These are phyloP conservation scores for Mesorhabditis belari DNA, from an alignment of 2,888 invertebrate species.

Conservation along the genomic window DNA sequence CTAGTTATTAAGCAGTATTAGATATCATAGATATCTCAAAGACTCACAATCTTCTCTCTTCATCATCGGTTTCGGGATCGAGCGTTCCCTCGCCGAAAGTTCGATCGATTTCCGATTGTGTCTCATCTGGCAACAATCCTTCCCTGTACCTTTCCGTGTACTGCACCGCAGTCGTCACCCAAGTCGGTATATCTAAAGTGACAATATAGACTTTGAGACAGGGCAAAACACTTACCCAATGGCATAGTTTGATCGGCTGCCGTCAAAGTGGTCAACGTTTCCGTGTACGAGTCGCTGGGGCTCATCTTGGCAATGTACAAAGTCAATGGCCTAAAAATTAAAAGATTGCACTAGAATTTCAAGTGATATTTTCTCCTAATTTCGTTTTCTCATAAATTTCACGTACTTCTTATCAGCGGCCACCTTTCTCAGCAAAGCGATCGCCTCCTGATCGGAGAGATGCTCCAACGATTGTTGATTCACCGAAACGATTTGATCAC, in stretches of 20 bases:
- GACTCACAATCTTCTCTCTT: slow-evolving; percentile 2
- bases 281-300: slow-evolving; percentile 26
- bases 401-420: slow-evolving; percentile 25
- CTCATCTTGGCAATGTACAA: slow-evolving; percentile 36
- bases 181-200: background rate
- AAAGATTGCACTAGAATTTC: background rate
- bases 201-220: background rate
- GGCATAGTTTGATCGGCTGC: slow-evolving; percentile 39
- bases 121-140: slow-evolving; percentile 16
- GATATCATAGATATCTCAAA: background rate
- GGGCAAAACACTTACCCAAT: slow-evolving; percentile 29
- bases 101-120: slow-evolving; percentile 19
- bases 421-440: slow-evolving; percentile 28
- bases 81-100: slow-evolving; percentile 29
- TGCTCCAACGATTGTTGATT: slow-evolving; percentile 45
- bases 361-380: too few relatives aligned
- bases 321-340: slow-evolving; percentile 32
- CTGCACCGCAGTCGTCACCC: background rate
- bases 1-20: too few relatives aligned
- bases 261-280: slow-evolving; percentile 37
- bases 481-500: slow-evolving; percentile 45
- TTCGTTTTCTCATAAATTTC: too few relatives aligned
- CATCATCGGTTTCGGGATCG: slow-evolving; percentile 18
- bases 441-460: slow-evolving; percentile 33
- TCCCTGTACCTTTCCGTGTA: slow-evolving; percentile 1